phyloP scores from a whole-genome alignment of 2,113 vertebrate species.

The Casuarius casuarius region DNA sequence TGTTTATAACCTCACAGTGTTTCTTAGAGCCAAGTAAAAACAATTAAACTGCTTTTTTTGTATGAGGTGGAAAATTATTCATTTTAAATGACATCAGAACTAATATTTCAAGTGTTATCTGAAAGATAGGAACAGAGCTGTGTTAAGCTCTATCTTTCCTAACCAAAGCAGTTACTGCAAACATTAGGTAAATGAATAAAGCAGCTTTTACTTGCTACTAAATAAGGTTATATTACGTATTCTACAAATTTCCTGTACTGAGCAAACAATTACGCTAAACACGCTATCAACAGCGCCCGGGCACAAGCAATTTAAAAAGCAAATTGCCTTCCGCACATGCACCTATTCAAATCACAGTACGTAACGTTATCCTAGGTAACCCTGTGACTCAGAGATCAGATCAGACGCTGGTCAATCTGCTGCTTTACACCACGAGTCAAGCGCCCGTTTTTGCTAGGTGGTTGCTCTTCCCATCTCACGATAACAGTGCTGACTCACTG shows the following conservation, averaged over 20 bases:
- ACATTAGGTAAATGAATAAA: not conserved
- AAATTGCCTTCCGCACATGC: not conserved
- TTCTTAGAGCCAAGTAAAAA: not conserved
- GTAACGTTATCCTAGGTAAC: not conserved
- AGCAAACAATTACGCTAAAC: not conserved
- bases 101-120: not conserved
- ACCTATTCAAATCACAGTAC: not conserved
- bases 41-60: not conserved
- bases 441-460: not conserved
- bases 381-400: not conserved
- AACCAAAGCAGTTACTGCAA: not conserved
- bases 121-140: not conserved
- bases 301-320: not conserved
- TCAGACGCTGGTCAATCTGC: not conserved
- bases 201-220: not conserved
- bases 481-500: not conserved
- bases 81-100: not conserved
- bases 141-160: not conserved
- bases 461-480: not conserved
- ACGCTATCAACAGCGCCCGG: not conserved
- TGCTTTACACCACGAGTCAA: accelerated
- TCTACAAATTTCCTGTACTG: not conserved
- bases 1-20: not conserved
- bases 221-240: not conserved
- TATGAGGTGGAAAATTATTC: not conserved